Evolutionary conservation across 2,888 invertebrate species (phyloP).

Genomic region (Cynaeus angustus): DNA sequence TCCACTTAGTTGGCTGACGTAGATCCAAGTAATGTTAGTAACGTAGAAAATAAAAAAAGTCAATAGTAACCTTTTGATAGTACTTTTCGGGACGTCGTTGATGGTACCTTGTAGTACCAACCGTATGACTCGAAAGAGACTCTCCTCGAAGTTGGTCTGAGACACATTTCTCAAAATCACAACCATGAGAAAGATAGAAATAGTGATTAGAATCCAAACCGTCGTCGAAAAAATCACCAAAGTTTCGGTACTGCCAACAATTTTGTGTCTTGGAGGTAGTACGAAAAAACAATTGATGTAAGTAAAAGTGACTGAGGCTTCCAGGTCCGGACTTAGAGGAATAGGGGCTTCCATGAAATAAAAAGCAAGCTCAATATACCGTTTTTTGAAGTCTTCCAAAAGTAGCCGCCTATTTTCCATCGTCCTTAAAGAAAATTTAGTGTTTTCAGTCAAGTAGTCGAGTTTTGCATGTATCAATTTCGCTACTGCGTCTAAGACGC

Average conservation of each 20-base stretch:
- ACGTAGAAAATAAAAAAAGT: constrained; percentile 1
- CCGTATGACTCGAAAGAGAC: neutral
- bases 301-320: neutral
- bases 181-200: neutral
- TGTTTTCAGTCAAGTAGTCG: neutral
- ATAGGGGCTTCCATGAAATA: neutral
- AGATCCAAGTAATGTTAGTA: neutral
- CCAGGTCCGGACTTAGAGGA: neutral
- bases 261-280: neutral
- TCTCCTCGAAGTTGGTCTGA: neutral
- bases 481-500: neutral
- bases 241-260: neutral
- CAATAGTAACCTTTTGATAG: neutral
- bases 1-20: neutral
- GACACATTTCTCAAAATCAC: neutral
- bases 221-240: neutral
- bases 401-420: neutral
- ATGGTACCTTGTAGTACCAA: neutral
- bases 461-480: neutral
- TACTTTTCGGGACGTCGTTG: neutral
- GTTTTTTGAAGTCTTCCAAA: neutral
- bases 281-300: neutral
- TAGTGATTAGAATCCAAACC: neutral
- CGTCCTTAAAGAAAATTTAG: neutral
- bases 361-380: neutral